phyloP scores from a whole-genome alignment of 2,797 vertebrate species.

The Thamnophis elegans region DNA sequence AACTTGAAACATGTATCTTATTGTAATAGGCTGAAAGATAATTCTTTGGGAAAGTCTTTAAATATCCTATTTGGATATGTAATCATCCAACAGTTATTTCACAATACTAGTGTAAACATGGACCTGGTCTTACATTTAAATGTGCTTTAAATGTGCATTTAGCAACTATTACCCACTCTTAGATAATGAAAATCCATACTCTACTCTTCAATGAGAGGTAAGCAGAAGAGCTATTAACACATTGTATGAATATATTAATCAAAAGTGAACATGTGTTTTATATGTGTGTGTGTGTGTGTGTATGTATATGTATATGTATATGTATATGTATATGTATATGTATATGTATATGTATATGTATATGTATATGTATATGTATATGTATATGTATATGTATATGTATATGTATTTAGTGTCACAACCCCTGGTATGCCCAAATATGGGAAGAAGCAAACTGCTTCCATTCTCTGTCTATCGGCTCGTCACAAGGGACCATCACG shows the following conservation, averaged over 20 bases:
- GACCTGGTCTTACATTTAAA: not conserved
- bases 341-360: too few species aligned
- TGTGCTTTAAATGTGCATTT: not conserved
- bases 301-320: too few species aligned
- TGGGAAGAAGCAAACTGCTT: too few species aligned
- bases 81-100: not conserved
- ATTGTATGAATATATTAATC: not conserved
- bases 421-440: too few species aligned
- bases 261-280: conserved; percentile 8
- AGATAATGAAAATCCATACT: not conserved
- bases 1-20: not conserved
- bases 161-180: not conserved
- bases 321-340: too few species aligned
- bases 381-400: too few species aligned
- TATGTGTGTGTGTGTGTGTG: too few species aligned
- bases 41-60: not conserved
- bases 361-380: too few species aligned
- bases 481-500: too few species aligned
- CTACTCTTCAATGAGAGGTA: not conserved
- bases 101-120: not conserved
- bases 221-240: not conserved
- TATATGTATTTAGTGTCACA: too few species aligned
- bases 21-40: not conserved
- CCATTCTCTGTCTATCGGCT: too few species aligned
- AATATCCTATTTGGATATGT: not conserved